phyloP scores from a whole-genome alignment of 2,888 invertebrate species.

The Clivina fossor region DNA sequence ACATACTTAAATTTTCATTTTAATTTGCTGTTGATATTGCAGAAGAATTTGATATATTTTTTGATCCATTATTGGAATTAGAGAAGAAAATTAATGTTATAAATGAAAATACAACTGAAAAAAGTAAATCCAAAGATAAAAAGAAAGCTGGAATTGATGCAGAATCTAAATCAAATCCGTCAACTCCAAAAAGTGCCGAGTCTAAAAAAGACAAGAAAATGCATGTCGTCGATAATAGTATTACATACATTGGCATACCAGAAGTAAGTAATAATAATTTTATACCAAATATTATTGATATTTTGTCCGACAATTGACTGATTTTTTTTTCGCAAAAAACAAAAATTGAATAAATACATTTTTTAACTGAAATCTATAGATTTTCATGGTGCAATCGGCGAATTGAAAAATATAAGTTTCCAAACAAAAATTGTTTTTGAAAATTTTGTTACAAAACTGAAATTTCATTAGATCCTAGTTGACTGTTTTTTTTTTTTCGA shows the following conservation, averaged over 20 bases:
- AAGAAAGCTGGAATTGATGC: conserved; percentile 15
- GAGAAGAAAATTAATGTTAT: conserved; percentile 11
- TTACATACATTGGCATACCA: conserved; percentile 45
- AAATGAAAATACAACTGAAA: conserved; percentile 18
- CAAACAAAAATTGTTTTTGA: too few species aligned
- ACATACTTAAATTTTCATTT: not conserved
- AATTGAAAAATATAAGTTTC: too few species aligned
- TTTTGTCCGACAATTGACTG: too few species aligned
- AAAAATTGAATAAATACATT: too few species aligned
- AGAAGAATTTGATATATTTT: conserved; percentile 46
- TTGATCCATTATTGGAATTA: conserved; percentile 17
- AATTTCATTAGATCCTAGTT: too few species aligned
- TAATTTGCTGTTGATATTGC: conserved; percentile 21
- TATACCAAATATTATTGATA: conserved; percentile 1
- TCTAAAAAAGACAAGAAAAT: conserved; percentile 33
- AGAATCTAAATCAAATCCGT: conserved; percentile 18
- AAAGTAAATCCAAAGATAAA: conserved; percentile 25
- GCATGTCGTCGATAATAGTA: conserved; percentile 27
- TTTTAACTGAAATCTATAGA: too few species aligned
- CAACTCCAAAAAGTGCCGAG: conserved; percentile 21
- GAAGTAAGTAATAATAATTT: conserved; percentile 26
- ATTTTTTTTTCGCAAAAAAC: too few species aligned
- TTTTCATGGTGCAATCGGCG: too few species aligned
- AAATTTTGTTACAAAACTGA: too few species aligned
- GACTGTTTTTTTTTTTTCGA: too few species aligned